Conservation (phyloP, 1,140 invertebrate species). For the Heliconius hewitsoni region DNA sequence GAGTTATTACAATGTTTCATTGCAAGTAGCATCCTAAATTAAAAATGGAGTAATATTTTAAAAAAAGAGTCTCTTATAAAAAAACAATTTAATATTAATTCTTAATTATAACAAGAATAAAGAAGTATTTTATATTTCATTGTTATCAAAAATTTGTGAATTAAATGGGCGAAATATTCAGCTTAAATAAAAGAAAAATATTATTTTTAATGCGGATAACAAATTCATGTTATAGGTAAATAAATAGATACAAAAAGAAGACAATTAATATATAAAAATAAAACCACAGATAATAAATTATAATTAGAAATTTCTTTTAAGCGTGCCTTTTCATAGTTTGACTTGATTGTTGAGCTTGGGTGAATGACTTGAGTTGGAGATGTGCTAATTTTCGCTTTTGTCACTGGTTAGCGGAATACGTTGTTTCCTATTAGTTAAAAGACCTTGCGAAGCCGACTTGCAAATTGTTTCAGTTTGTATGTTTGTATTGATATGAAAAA, state of each 20-base stretch:
- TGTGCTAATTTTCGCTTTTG: constrained; percentile 70
- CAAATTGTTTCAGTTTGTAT: constrained; percentile 41
- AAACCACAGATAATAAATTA: background rate
- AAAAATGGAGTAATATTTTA: too few relatives aligned
- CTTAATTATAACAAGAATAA: background rate
- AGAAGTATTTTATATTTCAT: too few relatives aligned
- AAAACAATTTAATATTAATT: background rate
- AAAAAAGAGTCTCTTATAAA: background rate
- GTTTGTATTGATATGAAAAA: constrained; percentile 37
- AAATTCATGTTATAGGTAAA: background rate
- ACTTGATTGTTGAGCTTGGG: constrained; percentile 25
- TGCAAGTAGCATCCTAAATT: too few relatives aligned
- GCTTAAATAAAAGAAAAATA: too few relatives aligned
- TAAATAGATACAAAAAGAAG: background rate
- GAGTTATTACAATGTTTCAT: background rate
- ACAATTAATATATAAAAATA: background rate
- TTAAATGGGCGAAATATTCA: background rate
- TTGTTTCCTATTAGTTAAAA: constrained; percentile 48
- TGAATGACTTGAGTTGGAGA: constrained; percentile 68
- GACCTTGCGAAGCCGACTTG: constrained; percentile 53
- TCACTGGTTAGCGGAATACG: constrained; percentile 57
- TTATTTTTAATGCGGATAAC: background rate
- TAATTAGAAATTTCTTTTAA: background rate
- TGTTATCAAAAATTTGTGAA: background rate
- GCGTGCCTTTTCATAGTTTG: background rate